These are phyloP conservation scores for Bombus waltoni DNA, from an alignment of 1,140 invertebrate genomes.

Conservation along the genomic window DNA sequence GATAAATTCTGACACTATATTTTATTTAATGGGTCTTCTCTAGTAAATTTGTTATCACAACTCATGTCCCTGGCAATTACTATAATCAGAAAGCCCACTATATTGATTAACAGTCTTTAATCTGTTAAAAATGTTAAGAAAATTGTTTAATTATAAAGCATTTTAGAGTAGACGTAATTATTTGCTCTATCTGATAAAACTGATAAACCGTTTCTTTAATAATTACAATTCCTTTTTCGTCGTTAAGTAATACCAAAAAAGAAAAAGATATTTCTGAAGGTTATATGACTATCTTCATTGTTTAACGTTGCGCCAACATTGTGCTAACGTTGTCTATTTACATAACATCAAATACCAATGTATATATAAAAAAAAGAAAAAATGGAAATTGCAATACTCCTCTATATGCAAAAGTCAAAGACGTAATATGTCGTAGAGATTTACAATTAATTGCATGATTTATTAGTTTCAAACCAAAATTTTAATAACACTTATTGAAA, in stretches of 20 bases:
- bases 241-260: constrained; percentile 46
- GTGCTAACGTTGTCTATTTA: constrained; percentile 34
- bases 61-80: constrained; percentile 31
- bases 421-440: neutral
- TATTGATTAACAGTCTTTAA: constrained; percentile 30
- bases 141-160: constrained; percentile 36
- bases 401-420: constrained; percentile 7
- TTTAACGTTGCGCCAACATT: neutral
- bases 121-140: constrained; percentile 19
- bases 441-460: neutral
- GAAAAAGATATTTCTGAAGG: constrained; percentile 35
- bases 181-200: constrained; percentile 16
- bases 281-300: constrained; percentile 34
- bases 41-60: constrained; percentile 33
- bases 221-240: constrained; percentile 28
- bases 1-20: constrained; percentile 33
- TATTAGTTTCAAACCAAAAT: neutral
- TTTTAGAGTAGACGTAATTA: constrained; percentile 36
- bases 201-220: constrained; percentile 13
- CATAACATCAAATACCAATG: constrained; percentile 45
- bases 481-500: neutral
- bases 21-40: constrained; percentile 32
- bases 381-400: constrained; percentile 19
- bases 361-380: constrained; percentile 25
- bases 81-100: constrained; percentile 39